Conservation (phyloP, 2,113 vertebrate species). For the Colius striatus region DNA sequence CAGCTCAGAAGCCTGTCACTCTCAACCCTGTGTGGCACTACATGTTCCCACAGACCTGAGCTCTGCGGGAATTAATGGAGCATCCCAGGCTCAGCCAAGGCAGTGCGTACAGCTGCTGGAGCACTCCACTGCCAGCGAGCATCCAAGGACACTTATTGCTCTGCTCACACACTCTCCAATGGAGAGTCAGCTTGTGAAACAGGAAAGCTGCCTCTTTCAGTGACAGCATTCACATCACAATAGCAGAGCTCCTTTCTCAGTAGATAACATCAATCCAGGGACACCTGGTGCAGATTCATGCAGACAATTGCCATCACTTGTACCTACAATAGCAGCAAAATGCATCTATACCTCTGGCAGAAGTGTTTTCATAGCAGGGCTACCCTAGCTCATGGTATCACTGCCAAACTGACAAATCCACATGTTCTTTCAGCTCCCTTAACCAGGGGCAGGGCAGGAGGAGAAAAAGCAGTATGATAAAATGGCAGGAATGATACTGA, state of each 20-base stretch:
- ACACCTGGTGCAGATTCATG: neutral
- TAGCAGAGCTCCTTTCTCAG: rapidly evolving
- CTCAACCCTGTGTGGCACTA: rapidly evolving
- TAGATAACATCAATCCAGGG: neutral
- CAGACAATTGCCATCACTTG: neutral
- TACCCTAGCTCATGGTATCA: neutral
- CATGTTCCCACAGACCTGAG: neutral
- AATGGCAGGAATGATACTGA: neutral
- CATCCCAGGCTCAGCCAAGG: neutral
- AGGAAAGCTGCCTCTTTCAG: neutral
- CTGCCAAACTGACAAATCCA: neutral
- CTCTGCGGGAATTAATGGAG: neutral
- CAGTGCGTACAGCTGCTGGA: neutral
- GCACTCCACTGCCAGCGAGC: neutral
- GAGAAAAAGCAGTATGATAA: neutral
- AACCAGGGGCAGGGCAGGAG: neutral
- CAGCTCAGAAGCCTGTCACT: neutral
- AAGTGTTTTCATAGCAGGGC: neutral
- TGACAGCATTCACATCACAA: neutral
- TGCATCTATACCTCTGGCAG: neutral
- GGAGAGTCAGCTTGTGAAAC: neutral
- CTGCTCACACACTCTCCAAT: neutral
- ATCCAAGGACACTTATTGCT: neutral
- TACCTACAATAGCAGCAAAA: neutral
- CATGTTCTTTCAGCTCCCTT: neutral